Evolutionary conservation across 2,113 vertebrate genomes (phyloP).

Genomic region (Hyperopisus bebe): DNA sequence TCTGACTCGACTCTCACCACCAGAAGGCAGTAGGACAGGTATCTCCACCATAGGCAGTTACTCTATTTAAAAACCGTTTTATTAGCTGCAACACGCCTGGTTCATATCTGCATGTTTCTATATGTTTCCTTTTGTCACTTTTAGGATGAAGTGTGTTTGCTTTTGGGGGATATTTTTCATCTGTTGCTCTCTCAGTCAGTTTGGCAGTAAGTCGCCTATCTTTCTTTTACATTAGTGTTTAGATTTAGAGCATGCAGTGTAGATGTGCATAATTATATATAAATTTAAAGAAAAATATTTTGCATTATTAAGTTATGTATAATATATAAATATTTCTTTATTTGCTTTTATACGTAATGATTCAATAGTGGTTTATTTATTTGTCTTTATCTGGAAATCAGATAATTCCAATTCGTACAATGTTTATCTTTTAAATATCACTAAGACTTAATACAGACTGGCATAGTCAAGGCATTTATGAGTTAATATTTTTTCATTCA

Average conservation of each 20-base stretch:
- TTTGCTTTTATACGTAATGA: background rate
- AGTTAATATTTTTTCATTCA: constrained; percentile 34
- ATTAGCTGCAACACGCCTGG: background rate
- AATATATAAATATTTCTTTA: background rate
- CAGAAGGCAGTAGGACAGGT: constrained; percentile 3
- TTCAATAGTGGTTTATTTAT: background rate
- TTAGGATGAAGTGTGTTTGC: constrained; percentile 54
- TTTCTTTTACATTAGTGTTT: background rate
- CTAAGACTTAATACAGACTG: background rate
- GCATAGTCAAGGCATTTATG: constrained; percentile 46
- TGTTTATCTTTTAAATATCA: background rate
- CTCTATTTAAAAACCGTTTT: background rate
- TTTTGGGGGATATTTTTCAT: constrained; percentile 43
- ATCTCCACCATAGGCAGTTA: background rate
- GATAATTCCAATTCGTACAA: background rate
- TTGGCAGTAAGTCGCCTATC: constrained; percentile 48
- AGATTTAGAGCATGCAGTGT: background rate
- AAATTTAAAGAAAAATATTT: background rate
- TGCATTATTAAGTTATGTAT: background rate
- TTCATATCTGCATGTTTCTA: background rate
- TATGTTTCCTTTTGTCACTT: constrained; percentile 8
- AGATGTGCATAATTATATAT: background rate
- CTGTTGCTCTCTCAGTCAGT: constrained; percentile 39
- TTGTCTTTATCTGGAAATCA: background rate
- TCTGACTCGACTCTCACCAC: background rate